These are phyloP conservation scores for Brachionus manjavacas DNA, from an alignment of 1,140 invertebrate genomes.

Conservation along the genomic window DNA sequence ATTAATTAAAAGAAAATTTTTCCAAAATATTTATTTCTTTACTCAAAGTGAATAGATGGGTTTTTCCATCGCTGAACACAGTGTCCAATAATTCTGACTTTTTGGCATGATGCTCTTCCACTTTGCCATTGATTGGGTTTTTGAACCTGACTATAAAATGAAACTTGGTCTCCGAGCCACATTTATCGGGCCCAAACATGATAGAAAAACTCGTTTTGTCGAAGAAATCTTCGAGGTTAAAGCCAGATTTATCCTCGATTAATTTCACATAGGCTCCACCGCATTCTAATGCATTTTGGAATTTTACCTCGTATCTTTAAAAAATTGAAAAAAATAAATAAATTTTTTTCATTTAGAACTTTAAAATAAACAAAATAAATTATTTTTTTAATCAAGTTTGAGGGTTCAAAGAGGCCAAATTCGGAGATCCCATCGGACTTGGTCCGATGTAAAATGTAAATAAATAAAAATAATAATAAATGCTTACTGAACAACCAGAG, in stretches of 20 bases:
- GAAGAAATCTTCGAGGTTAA: constrained; percentile 71
- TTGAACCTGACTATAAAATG: constrained; percentile 96
- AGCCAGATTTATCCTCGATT: constrained; percentile 60
- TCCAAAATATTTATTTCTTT: constrained; percentile 47
- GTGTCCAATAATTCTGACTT: constrained; percentile 80
- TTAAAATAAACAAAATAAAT: too few species aligned
- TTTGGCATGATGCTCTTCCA: constrained; percentile 71
- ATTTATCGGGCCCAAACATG: constrained; percentile 99
- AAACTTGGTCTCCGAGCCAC: constrained; percentile 87
- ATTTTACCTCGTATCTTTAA: constrained; percentile 60
- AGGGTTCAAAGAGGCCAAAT: too few species aligned
- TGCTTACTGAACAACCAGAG: constrained; percentile 73
- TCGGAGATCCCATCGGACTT: too few species aligned
- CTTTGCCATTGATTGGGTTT: constrained; percentile 82
- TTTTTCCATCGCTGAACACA: constrained; percentile 85
- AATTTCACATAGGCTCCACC: constrained; percentile 96
- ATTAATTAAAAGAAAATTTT: background rate
- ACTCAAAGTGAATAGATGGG: constrained; percentile 82
- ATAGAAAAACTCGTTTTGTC: constrained; percentile 95
- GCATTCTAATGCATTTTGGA: constrained; percentile 93
- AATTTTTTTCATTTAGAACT: too few species aligned
- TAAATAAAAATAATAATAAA: too few species aligned
- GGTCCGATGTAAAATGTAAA: too few species aligned
- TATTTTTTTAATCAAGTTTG: too few species aligned
- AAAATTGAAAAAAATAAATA: constrained; percentile 49